phyloP scores from a whole-genome alignment of 2,888 invertebrate species.

The Plagiodera versicolora region DNA sequence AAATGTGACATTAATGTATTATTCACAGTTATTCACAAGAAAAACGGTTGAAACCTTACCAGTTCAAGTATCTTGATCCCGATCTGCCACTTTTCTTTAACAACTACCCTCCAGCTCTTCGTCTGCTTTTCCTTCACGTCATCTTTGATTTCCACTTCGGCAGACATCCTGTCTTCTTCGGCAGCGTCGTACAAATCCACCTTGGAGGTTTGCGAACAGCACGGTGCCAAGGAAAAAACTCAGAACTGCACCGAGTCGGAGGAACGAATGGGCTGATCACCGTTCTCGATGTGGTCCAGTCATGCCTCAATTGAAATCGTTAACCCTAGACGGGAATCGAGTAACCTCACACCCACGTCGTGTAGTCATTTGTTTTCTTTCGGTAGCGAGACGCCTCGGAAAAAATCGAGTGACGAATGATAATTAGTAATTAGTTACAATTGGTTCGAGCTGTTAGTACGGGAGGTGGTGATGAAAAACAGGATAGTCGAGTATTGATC shows the following conservation, averaged over 20 bases:
- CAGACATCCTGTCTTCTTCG: slow-evolving; percentile 63
- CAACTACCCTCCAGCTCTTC: slow-evolving; percentile 52
- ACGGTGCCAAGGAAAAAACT: background rate
- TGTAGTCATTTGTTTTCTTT: slow-evolving; percentile 26
- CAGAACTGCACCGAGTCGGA: background rate
- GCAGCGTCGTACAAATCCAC: slow-evolving; percentile 50
- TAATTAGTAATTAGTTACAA: slow-evolving; percentile 22
- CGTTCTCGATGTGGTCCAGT: too few relatives aligned
- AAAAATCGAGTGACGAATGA: slow-evolving; percentile 28
- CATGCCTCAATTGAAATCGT: slow-evolving; percentile 30
- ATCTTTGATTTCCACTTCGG: slow-evolving; percentile 59
- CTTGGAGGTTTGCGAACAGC: slow-evolving; percentile 24
- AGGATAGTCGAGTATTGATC: too few relatives aligned
- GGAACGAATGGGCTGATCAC: slow-evolving; percentile 11
- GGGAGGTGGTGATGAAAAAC: too few relatives aligned
- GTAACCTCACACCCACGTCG: slow-evolving; percentile 33
- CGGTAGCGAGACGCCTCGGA: slow-evolving; percentile 17
- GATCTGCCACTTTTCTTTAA: slow-evolving; percentile 61
- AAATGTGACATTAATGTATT: too few relatives aligned
- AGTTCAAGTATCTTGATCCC: slow-evolving; percentile 64
- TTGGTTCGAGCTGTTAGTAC: background rate
- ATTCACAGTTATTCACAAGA: too few relatives aligned
- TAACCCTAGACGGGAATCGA: slow-evolving; percentile 32
- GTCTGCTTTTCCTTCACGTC: slow-evolving; percentile 55
- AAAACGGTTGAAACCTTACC: too few relatives aligned